These are phyloP conservation scores for Lampropteryx suffumata DNA, from an alignment of 2,888 invertebrate genomes.

Conservation along the genomic window DNA sequence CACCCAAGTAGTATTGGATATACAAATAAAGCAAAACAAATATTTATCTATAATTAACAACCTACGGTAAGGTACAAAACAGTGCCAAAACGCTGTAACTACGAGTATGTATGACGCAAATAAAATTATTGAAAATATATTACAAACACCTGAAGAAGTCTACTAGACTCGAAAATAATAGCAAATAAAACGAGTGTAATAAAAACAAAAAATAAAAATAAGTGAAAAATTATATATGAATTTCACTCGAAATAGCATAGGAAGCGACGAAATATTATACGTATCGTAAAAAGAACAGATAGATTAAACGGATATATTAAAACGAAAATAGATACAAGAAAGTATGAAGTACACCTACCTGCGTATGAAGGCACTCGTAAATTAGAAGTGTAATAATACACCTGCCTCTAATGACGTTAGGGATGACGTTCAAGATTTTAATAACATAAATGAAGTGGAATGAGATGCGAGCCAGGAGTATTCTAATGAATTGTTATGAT, in stretches of 20 bases:
- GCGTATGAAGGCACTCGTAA: slow-evolving; percentile 1
- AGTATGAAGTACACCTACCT: background rate
- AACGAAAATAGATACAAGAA: slow-evolving; percentile 20
- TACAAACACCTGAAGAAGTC: background rate
- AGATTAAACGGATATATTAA: slow-evolving; percentile 26
- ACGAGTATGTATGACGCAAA: slow-evolving; percentile 53
- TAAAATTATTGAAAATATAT: slow-evolving; percentile 21
- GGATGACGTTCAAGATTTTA: slow-evolving; percentile 47
- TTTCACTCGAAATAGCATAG: no score
- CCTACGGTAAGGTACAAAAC: slow-evolving; percentile 43
- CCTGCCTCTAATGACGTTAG: slow-evolving; percentile 44
- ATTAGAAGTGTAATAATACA: slow-evolving; percentile 28
- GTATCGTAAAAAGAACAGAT: slow-evolving; percentile 15
- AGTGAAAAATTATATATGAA: no score
- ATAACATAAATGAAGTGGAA: slow-evolving; percentile 49
- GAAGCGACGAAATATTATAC: background rate
- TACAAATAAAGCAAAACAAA: slow-evolving; percentile 60
- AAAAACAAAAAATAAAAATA: no score
- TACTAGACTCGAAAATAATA: no score
- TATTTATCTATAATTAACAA: slow-evolving; percentile 56
- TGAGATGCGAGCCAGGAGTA: slow-evolving; percentile 43
- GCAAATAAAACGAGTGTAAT: no score
- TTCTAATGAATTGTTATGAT: slow-evolving; percentile 61
- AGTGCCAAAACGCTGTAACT: slow-evolving; percentile 53
- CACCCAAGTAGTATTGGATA: slow-evolving; percentile 45